Evolutionary conservation across 2,888 invertebrate genomes (phyloP), one percentile per base, ranked within the genome.

Genomic region (Cataglyphis livida): DNA sequence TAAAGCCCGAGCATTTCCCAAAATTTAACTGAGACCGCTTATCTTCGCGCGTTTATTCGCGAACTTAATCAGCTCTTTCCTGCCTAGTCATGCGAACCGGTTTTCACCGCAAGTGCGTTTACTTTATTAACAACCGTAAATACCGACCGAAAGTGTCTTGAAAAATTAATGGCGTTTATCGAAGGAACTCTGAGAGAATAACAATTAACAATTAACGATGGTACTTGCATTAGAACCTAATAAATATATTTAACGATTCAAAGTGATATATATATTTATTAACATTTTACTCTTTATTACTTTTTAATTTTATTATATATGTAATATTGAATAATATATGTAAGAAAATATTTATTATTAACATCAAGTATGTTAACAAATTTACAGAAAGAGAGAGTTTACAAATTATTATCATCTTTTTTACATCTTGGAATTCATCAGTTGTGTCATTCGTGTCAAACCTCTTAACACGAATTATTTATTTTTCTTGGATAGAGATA

Each of bases 1-100:
- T 88, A 87, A 89, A 61, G 81, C 44, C 65, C 51, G 73, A 65
- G n/a, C 41, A 78, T 59, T 78, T 83, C 68, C 75, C 57, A 74
- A 70, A 84, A 84, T 79, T 82, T 75, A 44, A 73, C 38, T 7
- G 76, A 70, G 57, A 54, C 61, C 41, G n/a, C 59, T 81, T 83
- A 81, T 83, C 83, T 81, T 18, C 51, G 35, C n/a, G 35, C 41
- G 57, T 64, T 44, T 62, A 54, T 38, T 59, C 79, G 57, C 48
- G 64, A 76, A 65, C 64, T 44, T 78, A 65, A 75, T 82, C 65
- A 65, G 65, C 25, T 64, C 38, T 76, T 81, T 81, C 75, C 61
- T 74, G 81, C 51, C 75, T 62, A 81, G 75, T 81, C 81, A 78
- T 35, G 70, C 57, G 44, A 78, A 78, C 71, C 71, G 44, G 71